These are phyloP conservation scores for Centruroides vittatus DNA, from an alignment of 1,140 invertebrate species.

Conservation along the genomic window DNA sequence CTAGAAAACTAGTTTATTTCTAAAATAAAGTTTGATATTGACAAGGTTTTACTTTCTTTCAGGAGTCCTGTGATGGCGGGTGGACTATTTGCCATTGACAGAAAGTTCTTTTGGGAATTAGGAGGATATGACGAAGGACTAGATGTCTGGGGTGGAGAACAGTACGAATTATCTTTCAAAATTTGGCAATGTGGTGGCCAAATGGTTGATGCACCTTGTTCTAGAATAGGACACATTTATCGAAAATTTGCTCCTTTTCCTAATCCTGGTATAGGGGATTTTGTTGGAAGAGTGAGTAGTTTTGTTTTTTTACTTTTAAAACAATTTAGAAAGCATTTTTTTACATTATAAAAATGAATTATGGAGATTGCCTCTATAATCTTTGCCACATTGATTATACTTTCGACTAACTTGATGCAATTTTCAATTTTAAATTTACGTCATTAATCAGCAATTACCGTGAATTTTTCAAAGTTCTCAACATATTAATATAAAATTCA, in stretches of 20 bases:
- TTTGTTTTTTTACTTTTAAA: too few relatives aligned
- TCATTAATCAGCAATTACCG: too few relatives aligned
- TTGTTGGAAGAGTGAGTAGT: conserved; percentile 48
- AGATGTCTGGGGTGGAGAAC: conserved; percentile 43
- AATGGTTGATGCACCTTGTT: conserved; percentile 38
- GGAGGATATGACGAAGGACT: conserved; percentile 51
- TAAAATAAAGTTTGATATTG: neutral
- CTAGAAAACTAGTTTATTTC: too few relatives aligned
- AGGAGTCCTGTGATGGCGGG: conserved; percentile 55
- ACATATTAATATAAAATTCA: too few relatives aligned
- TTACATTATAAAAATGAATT: too few relatives aligned
- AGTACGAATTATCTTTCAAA: conserved; percentile 24
- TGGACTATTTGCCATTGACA: conserved; percentile 47
- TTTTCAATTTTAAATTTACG: too few relatives aligned
- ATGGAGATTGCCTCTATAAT: too few relatives aligned
- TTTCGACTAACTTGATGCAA: too few relatives aligned
- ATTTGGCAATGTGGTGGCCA: conserved; percentile 38
- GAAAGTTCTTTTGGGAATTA: conserved; percentile 46
- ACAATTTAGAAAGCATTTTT: too few relatives aligned
- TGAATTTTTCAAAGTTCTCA: too few relatives aligned
- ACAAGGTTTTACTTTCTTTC: conserved; percentile 3
- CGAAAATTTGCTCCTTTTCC: conserved; percentile 46
- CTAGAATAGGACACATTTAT: conserved; percentile 42
- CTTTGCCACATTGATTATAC: too few relatives aligned
- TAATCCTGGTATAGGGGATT: conserved; percentile 80